Conservation (phyloP, 1,140 invertebrate genomes). For the Pachypeltis micranthus region DNA sequence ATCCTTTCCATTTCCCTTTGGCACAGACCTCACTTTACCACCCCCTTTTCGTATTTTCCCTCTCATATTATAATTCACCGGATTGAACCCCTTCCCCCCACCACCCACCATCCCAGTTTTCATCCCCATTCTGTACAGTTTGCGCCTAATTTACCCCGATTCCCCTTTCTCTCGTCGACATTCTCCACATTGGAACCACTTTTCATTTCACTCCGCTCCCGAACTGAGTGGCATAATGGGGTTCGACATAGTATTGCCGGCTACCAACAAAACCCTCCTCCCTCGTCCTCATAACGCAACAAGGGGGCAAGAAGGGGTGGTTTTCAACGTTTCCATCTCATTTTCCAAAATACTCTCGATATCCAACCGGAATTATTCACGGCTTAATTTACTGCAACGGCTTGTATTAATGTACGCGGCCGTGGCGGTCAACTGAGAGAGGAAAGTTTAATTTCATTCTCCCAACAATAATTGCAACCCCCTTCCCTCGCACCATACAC, state of each 20-base stretch:
- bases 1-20: background rate
- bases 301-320: background rate
- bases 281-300: background rate
- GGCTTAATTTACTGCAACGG: background rate
- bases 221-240: background rate
- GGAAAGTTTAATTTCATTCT: too few relatives aligned
- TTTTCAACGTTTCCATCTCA: background rate
- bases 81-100: background rate
- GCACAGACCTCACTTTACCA: background rate
- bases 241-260: background rate
- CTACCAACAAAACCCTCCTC: background rate
- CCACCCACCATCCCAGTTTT: background rate
- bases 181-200: background rate
- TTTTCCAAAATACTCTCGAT: background rate
- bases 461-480: too few relatives aligned
- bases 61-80: constrained; percentile 8
- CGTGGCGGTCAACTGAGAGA: too few relatives aligned
- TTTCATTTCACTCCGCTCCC: constrained; percentile 6
- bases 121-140: constrained; percentile 1
- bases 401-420: background rate
- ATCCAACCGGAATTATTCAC: background rate
- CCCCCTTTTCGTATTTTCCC: background rate
- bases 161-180: background rate
- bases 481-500: too few relatives aligned
- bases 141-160: constrained; percentile 7